Conservation (phyloP, 2,113 vertebrate species). For the Dolichotis patagonum region DNA sequence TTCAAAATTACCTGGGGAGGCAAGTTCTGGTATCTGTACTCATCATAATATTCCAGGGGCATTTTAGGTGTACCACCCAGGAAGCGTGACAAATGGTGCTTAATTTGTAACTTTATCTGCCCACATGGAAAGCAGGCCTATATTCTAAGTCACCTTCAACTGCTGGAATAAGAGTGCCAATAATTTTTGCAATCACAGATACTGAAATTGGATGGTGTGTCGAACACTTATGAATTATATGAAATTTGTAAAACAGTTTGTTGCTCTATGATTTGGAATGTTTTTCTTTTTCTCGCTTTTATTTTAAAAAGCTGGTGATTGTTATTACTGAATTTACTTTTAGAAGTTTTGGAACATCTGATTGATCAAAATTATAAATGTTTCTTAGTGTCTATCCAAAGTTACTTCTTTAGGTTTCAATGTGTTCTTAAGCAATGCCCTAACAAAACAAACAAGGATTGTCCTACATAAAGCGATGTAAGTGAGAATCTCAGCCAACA, state of each 20-base stretch:
- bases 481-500: background rate
- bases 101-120: background rate
- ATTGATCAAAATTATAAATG: background rate
- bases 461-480: background rate
- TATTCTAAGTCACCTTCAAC: background rate
- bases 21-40: background rate
- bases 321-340: background rate
- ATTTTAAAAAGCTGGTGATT: background rate
- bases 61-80: background rate
- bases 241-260: background rate
- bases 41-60: background rate
- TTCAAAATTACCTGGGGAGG: background rate
- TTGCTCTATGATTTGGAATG: background rate
- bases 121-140: background rate
- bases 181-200: background rate
- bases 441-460: background rate
- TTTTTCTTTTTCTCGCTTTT: background rate
- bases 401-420: background rate
- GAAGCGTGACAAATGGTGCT: background rate
- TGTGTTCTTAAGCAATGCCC: background rate
- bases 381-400: background rate
- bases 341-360: background rate
- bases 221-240: background rate
- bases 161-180: background rate
- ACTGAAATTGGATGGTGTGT: background rate